phyloP scores from a whole-genome alignment of 1,140 invertebrate species.

The Coboldia fuscipes region DNA sequence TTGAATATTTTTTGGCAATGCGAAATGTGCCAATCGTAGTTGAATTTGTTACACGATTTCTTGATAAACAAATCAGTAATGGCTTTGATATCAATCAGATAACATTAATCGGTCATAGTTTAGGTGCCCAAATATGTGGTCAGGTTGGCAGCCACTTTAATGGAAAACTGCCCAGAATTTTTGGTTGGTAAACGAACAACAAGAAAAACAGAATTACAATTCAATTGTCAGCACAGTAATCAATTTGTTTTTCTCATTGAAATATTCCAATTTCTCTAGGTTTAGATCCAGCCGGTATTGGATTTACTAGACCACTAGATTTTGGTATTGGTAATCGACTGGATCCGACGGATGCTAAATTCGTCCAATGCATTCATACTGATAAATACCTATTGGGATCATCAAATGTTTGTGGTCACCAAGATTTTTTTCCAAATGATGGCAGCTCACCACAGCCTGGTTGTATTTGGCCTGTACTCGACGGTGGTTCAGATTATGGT shows the following conservation, averaged over 20 bases:
- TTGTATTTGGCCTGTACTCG: constrained; percentile 28
- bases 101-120: constrained; percentile 58
- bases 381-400: constrained; percentile 59
- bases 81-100: constrained; percentile 25
- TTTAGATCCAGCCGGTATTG: constrained; percentile 65
- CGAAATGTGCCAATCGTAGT: constrained; percentile 31
- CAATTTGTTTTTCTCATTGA: not conserved
- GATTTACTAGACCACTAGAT: constrained; percentile 36
- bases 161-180: constrained; percentile 21
- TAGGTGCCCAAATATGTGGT: constrained; percentile 75
- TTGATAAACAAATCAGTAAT: constrained; percentile 30
- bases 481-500: constrained; percentile 7
- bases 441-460: constrained; percentile 58
- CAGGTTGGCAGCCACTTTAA: constrained; percentile 41
- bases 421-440: constrained; percentile 74
- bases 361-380: constrained; percentile 82
- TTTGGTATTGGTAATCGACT: constrained; percentile 40
- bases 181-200: constrained; percentile 19
- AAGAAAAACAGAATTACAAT: constrained; percentile 33
- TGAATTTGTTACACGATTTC: constrained; percentile 29
- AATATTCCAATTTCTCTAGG: constrained; percentile 24
- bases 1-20: constrained; percentile 19
- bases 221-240: too few species aligned
- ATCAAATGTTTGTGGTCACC: constrained; percentile 49
- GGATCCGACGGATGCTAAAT: constrained; percentile 49